Evolutionary conservation across 2,888 invertebrate species (phyloP), one percentile per base, ranked within the genome.

Genomic region (Neocrepidodera transversa): DNA sequence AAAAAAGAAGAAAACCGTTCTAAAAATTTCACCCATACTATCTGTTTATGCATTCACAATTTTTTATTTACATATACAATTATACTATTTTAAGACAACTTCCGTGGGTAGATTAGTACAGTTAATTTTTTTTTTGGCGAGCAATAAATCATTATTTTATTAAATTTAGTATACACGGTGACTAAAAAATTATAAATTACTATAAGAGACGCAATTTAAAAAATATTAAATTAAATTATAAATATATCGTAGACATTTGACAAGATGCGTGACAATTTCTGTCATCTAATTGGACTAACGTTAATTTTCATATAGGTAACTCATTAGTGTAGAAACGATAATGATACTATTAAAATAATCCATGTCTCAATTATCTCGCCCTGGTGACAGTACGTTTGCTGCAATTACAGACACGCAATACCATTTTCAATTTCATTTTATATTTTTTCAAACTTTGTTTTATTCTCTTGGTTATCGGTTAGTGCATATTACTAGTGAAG

Each of bases 401-500:
- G 64, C 59, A 67, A 69, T 70, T 70, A 68, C 54, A 55, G 47
- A 56, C 70, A 70, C 66, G 70, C 70, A 60, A 70, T 32, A 18
- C 20, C 17, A 61, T 63, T 58, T 63, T 66, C 63, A 52, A 56
- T 59, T 63, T 59, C 35, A 16, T 59, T 53, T 63, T 60, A 20
- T 45, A 20, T 30, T 38, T 38, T 38, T 38, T 38, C 2, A 2
- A 16, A 28, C 57, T 63, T 55, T 35, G 10, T 50, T 57, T 56
- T 56, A 28, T 48, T 53, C 14, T 36, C 38, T 36, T 16, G 35
- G 23, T 54, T 54, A 45, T 26, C 54, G 23, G 50, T 50, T 50
- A 14, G 2, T 36, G 28, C 28, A n/a, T n/a, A n/a, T n/a, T n/a
- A 8, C 20, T 11, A 13, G 26, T 26, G 10, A 26, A 43, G 26